Base-by-base conservation (phyloP, 2,797 vertebrate genomes). In the Lepilemur ruficaudatus region DNA sequence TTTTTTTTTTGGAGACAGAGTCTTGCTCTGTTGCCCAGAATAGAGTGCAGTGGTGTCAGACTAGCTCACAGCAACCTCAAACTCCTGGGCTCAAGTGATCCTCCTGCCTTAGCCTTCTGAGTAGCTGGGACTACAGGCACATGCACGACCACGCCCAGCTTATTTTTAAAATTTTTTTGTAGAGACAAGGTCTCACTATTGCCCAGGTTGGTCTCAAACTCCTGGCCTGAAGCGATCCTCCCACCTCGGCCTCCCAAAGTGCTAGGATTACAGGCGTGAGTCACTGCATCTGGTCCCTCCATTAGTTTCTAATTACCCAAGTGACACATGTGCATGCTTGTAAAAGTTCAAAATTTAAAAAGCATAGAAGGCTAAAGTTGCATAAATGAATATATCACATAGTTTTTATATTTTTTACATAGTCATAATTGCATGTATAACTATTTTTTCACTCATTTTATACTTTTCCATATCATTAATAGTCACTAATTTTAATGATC, bases 371-470 rank as follows among this genome's bases (percentile, higher is more conserved):
- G 32, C 59, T 82, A 59, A 90, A 41, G 12, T 48, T 91, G 72
- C 6, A 55, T 50, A 70, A 91, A 46, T 83, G 30, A 69, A 76
- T 59, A 65, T 55, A 76, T 69, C 41, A 83, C 61, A 55, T 95
- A 23, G 38, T 78, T 89, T 89, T 78, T 85, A 90, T 59, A 80
- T n/a, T 78, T 89, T 89, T 78, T 85, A 90, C 69, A 80, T n/a
- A 86, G 38, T 79, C 79, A 55, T 72, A 55, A 63, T 55, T 84
- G 67, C 48, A 85, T 73, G 41, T 59, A 57, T 59, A 48, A 23
- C 52, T 41, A 11, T 84, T 63, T 83, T 89, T 72, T 79, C 32
- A 79, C 20, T 72, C 79, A 43, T 57, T 93, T 95, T 95, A 55
- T 85, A 57, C 11, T 85, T 93, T 84, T 50, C 38, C 41, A 23